Percentiles rank a stretch among this genome's conserved stretches.
These are phyloP conservation scores for Siniperca undulata DNA, from an alignment of 2,797 vertebrate species.

Conservation along the genomic window DNA sequence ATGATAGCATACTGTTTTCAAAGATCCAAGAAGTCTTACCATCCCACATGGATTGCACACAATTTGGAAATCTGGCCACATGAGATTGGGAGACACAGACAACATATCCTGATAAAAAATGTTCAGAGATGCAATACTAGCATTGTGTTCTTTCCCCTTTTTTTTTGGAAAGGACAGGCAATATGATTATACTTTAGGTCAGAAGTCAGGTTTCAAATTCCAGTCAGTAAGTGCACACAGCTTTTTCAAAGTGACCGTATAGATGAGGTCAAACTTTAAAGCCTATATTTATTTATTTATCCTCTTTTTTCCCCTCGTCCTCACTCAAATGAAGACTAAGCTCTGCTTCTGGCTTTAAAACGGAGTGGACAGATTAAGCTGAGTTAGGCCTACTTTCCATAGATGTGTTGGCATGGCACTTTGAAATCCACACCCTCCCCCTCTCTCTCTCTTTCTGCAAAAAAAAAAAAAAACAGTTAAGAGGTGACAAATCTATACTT, in stretches of 20 bases:
- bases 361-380: constrained; percentile 82
- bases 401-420: constrained; percentile 82
- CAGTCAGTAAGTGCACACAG: constrained; percentile 62
- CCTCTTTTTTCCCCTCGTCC: constrained; percentile 23
- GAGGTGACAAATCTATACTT: constrained; percentile 58
- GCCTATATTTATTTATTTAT: constrained; percentile 80
- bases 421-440: constrained; percentile 68
- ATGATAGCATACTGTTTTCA: constrained; percentile 35
- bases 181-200: constrained; percentile 68
- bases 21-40: constrained; percentile 14
- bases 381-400: constrained; percentile 79
- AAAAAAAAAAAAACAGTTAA: constrained; percentile 42
- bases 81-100: constrained; percentile 36
- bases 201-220: constrained; percentile 75
- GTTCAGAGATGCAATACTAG: constrained; percentile 34
- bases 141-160: neutral
- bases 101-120: constrained; percentile 45
- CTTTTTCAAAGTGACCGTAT: constrained; percentile 75
- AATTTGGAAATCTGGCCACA: constrained; percentile 46
- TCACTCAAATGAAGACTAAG: constrained; percentile 78
- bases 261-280: constrained; percentile 80
- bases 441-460: constrained; percentile 38
- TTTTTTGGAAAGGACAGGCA: constrained; percentile 38
- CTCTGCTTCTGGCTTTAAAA: constrained; percentile 79
- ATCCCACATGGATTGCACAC: constrained; percentile 28